phyloP scores from a whole-genome alignment of 2,113 vertebrate genomes.

The Pontoporia blainvillei region DNA sequence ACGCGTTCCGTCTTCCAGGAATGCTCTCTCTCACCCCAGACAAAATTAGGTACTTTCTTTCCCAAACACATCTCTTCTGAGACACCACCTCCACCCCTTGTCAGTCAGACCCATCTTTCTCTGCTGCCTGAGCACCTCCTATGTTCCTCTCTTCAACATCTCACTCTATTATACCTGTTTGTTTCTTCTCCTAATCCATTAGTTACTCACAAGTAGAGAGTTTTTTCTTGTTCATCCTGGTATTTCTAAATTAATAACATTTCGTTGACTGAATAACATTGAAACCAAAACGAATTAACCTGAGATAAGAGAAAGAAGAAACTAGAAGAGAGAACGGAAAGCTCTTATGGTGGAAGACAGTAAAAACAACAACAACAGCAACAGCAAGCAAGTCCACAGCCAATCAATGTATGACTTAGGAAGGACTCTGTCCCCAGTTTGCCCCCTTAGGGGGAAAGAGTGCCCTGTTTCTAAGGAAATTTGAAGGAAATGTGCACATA shows the following conservation, averaged over 20 bases:
- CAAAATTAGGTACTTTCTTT: background rate
- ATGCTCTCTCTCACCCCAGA: background rate
- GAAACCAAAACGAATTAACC: conserved; percentile 7
- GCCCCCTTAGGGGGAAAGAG: background rate
- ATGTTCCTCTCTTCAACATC: too few species aligned
- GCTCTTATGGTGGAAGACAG: background rate
- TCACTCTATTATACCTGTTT: background rate
- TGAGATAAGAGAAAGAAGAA: background rate
- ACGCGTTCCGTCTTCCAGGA: background rate
- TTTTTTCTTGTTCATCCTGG: background rate
- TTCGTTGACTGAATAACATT: background rate
- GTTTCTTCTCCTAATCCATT: background rate
- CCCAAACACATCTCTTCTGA: background rate
- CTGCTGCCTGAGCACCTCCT: background rate
- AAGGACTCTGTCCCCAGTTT: background rate
- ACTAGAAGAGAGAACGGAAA: background rate
- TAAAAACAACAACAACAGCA: background rate
- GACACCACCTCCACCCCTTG: background rate
- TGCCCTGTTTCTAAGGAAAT: background rate
- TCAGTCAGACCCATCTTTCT: background rate
- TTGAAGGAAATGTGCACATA: background rate
- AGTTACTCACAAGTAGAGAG: background rate
- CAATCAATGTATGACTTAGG: background rate
- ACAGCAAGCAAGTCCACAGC: background rate
- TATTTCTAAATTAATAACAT: background rate